Evolutionary conservation across 2,797 vertebrate species (phyloP), one percentile per base, ranked within the genome.

Genomic region (Fundulus diaphanus): DNA sequence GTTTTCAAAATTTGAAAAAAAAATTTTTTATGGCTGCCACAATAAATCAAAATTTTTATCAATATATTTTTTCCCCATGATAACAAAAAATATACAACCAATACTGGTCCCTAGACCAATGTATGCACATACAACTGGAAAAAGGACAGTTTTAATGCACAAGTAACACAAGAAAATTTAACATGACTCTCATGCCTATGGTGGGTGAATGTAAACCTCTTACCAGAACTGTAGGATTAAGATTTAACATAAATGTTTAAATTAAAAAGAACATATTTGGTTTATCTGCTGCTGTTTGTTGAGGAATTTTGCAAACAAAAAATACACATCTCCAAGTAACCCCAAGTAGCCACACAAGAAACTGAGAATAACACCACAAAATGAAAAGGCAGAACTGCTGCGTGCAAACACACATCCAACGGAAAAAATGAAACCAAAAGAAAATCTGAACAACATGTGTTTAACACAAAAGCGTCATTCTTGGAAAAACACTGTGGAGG

Each of bases 381-480:
- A 74, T 65, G 70, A 51, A 76, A 77, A 61, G 81, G 81, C 80
- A 79, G 80, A 88, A 83, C 80, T 70, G 22, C 72, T 79, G 75
- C 74, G 65, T 80, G 76, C 81, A 90, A 84, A 90, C 86, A 82
- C 77, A 89, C 66, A 82, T 65, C 27, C 0, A 18, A 78, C 16
- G 15, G 22, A 44, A 35, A 90, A 92, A 92, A 95, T 90, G 89
- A 89, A 93, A 92, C 92, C 93, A 87, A 88, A 95, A 90, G 77
- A 91, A 96, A 96, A 97, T 95, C 70, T 92, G 92, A 96, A 95
- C 93, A 97, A 94, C 59, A 37, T 87, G 95, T 87, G 85, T 65
- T 85, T 65, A 77, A 42, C 88, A 92, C 87, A 94, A 94, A 94
- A 82, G 91, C 74, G 80, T 74, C 87, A 91, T 90, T 92, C 93